phyloP scores from a whole-genome alignment of 2,888 invertebrate genomes.

The Trissonchulus latispiculum region DNA sequence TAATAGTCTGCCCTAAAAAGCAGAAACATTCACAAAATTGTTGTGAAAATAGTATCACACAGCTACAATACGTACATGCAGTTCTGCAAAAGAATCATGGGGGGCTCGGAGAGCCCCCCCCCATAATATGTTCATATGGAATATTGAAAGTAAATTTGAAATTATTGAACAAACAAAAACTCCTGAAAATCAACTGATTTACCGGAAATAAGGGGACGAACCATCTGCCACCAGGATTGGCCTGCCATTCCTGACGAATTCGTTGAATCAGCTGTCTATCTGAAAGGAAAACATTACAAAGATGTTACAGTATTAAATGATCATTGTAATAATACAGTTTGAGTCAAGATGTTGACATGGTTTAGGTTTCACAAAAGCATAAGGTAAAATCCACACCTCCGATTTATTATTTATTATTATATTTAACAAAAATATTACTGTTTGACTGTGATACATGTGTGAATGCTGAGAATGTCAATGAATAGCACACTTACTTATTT shows the following conservation, averaged over 20 bases:
- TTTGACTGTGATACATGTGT: neutral
- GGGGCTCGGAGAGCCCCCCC: no score
- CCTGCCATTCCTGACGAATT: constrained; percentile 9
- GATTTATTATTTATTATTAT: no score
- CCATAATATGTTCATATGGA: neutral
- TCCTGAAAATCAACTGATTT: constrained; percentile 23
- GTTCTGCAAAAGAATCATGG: no score
- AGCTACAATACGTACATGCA: no score
- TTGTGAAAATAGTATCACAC: no score
- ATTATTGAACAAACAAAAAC: neutral
- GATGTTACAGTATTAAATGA: no score
- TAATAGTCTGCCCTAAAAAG: constrained; percentile 48
- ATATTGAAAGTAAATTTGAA: neutral
- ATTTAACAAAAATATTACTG: neutral
- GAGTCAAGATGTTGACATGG: no score
- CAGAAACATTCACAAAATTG: no score
- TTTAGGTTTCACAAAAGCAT: no score
- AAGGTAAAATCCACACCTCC: no score
- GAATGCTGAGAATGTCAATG: neutral
- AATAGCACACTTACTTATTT: constrained; percentile 46
- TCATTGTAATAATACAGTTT: no score
- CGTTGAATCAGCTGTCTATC: neutral
- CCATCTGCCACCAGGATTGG: neutral
- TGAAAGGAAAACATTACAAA: no score
- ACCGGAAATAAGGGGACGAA: constrained; percentile 20